A percentile compares a stretch with the other conserved stretches of the same genome.
Conservation (phyloP, 2,888 invertebrate genomes). For the Ceramica pisi region DNA sequence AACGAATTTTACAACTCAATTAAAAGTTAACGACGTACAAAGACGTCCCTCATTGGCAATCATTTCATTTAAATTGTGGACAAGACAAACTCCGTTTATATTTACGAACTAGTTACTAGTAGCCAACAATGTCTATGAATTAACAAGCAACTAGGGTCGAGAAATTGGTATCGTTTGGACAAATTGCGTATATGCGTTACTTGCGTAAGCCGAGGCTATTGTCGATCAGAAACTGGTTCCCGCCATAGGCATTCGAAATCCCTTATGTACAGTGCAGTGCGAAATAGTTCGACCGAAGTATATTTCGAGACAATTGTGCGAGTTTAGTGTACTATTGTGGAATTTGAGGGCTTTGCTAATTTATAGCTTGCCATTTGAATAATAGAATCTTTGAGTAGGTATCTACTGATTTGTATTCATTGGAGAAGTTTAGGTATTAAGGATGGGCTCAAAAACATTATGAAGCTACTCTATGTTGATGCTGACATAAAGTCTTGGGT, state of each 20-base stretch:
- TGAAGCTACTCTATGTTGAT: not conserved
- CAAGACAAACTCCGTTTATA: conserved; percentile 73
- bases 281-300: conserved; percentile 65
- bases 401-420: not conserved
- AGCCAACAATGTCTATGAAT: conserved; percentile 82
- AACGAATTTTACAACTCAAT: conserved; percentile 40
- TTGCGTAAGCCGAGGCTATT: conserved; percentile 61
- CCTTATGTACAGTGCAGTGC: conserved; percentile 66
- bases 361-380: conserved; percentile 26
- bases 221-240: conserved; percentile 74
- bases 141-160: conserved; percentile 80
- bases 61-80: conserved; percentile 71
- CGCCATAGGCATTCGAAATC: conserved; percentile 64
- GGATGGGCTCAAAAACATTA: no score
- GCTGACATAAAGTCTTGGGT: not conserved
- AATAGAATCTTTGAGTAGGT: not conserved
- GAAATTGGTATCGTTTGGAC: conserved; percentile 75
- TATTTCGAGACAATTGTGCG: conserved; percentile 49
- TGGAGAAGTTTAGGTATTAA: not conserved
- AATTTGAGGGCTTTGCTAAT: conserved; percentile 35
- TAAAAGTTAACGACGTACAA: conserved; percentile 46
- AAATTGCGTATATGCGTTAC: conserved; percentile 74
- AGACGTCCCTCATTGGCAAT: conserved; percentile 58
- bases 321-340: conserved; percentile 38
- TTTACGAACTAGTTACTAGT: conserved; percentile 75